Evolutionary conservation across 2,113 vertebrate species (phyloP), one percentile per base, ranked within the genome.

Genomic region (Bettongia penicillata): DNA sequence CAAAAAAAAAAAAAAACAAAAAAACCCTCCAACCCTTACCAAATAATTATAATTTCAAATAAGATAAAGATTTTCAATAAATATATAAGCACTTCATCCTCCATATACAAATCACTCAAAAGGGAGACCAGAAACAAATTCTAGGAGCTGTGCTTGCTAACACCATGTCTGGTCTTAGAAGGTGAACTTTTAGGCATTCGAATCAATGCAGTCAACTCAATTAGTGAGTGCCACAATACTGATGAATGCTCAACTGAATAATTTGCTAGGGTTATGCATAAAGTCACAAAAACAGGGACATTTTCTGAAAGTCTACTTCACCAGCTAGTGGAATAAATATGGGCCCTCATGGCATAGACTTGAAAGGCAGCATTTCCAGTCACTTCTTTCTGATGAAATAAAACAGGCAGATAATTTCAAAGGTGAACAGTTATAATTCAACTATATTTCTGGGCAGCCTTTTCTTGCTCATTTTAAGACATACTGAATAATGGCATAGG

Each of bases 31-130:
- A 98, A 97, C 98, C 97, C 96, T 98, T 98, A 98, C 98, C 98
- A 98, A 99, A 98, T 98, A 99, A 98, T 97, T 98, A 98, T 98
- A 98, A 98, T 98, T 98, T 99, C 98, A 98, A 99, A 99, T 99
- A 98, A 98, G 98, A 99, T 98, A 99, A 99, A 99, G 98, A 98
- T 98, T 98, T 98, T 98, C 98, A 99, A 99, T 99, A 99, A 99
- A 99, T 99, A 99, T 99, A 99, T 99, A 99, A 98, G 98, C 97
- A 98, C 98, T 98, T 99, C 98, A 99, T 98, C 98, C 98, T 98
- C 98, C 98, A 99, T 98, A 98, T 99, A 99, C 98, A 99, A 99
- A 98, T 95, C 98, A 98, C 98, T 98, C 98, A 97, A 98, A 98
- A 98, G 92, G 97, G 98, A 98, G 97, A 98, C 97, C 98, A 98